Percentiles rank a stretch among this genome's conserved stretches.
phyloP scores from a whole-genome alignment of 2,797 vertebrate species.

The Phataginus tetradactyla region DNA sequence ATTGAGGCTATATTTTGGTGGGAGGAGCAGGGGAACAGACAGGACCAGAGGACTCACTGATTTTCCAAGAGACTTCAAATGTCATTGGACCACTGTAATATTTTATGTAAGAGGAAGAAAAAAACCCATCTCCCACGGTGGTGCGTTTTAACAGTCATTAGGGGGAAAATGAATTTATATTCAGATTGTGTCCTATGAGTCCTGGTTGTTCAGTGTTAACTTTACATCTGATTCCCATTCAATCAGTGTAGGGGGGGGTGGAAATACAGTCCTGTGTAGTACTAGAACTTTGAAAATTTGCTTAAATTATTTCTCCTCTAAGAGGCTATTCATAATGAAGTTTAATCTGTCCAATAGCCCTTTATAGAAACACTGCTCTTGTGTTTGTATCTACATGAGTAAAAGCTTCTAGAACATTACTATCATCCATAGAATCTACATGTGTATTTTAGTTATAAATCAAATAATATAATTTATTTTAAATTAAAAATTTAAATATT shows the following conservation, averaged over 20 bases:
- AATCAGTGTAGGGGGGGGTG: not conserved
- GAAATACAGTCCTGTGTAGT: not conserved
- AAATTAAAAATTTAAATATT: not conserved
- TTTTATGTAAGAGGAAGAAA: not conserved
- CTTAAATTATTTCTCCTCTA: slow-evolving; percentile 28
- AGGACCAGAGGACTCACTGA: not conserved
- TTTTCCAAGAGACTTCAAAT: not conserved
- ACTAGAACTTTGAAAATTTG: not conserved
- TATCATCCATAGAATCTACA: not conserved
- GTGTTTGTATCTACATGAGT: not conserved
- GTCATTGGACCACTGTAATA: not conserved
- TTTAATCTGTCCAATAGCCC: not conserved
- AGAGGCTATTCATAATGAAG: not conserved
- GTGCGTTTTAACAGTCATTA: not conserved
- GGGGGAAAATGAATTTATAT: not conserved
- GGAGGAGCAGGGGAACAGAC: not conserved
- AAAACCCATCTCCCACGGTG: not conserved
- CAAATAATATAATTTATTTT: not conserved
- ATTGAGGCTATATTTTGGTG: not conserved
- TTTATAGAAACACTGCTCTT: not conserved
- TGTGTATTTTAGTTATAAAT: not conserved
- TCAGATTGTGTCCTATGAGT: not conserved
- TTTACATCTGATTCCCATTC: not conserved
- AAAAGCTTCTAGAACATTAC: not conserved
- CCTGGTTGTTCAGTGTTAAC: not conserved